A percentile compares a stretch with the other conserved stretches of the same genome.
Conservation (phyloP, 1,140 invertebrate species). For the Calliphora vicina region DNA sequence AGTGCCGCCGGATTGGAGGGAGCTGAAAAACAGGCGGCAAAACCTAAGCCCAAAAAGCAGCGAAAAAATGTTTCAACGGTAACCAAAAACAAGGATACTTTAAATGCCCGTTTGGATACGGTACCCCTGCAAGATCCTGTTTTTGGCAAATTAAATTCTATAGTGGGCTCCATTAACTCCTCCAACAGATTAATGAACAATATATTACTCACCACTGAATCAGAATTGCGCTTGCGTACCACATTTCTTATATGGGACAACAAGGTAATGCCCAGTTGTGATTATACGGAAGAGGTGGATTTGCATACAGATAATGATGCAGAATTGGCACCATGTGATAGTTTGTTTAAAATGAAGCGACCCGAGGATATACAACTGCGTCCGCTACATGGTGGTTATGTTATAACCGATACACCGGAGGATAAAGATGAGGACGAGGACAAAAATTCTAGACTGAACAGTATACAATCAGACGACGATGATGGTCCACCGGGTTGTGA, state of each 20-base stretch:
- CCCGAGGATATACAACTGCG: constrained; percentile 45
- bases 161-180: constrained; percentile 58
- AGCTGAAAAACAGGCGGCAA: constrained; percentile 45
- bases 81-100: constrained; percentile 61
- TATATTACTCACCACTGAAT: constrained; percentile 52
- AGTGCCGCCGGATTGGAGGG: constrained; percentile 21
- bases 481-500: constrained; percentile 37
- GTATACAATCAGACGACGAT: constrained; percentile 7
- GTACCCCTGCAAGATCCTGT: constrained; percentile 58
- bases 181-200: constrained; percentile 61
- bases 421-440: constrained; percentile 37
- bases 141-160: constrained; percentile 60
- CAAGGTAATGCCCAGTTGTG: constrained; percentile 35
- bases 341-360: constrained; percentile 42
- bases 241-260: constrained; percentile 54
- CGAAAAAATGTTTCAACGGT: constrained; percentile 58
- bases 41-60: constrained; percentile 55
- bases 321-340: constrained; percentile 36
- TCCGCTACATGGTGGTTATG: constrained; percentile 54
- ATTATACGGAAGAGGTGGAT: constrained; percentile 39
- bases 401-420: constrained; percentile 56
- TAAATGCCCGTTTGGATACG: constrained; percentile 58
- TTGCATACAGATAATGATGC: neutral
- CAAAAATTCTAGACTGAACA: neutral
- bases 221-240: constrained; percentile 52